Evolutionary conservation across 2,113 vertebrate species (phyloP).

Genomic region (Stictonetta naevosa): DNA sequence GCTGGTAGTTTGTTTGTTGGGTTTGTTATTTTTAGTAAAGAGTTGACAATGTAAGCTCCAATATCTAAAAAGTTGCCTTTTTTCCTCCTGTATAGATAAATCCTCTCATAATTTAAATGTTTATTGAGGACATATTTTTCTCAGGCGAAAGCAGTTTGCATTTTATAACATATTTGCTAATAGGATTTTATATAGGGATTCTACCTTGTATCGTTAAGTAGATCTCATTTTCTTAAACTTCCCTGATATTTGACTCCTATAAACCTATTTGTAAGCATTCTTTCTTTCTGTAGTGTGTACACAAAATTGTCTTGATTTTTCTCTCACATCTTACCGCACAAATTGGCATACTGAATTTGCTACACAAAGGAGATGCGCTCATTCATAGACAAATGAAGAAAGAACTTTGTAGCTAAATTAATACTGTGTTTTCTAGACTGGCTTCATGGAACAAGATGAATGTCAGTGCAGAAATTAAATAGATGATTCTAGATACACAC

Average conservation of each 20-base stretch:
- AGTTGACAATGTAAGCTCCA: neutral
- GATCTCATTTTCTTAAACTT: neutral
- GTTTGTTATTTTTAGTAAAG: neutral
- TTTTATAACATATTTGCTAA: neutral
- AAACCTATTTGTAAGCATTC: neutral
- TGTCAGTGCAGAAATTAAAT: neutral
- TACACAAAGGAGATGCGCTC: neutral
- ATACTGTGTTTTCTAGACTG: neutral
- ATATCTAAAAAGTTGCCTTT: neutral
- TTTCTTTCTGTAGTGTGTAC: neutral
- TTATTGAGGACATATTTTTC: neutral
- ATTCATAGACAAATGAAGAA: neutral
- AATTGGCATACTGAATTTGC: neutral
- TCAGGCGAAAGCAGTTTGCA: neutral
- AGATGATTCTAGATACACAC: neutral
- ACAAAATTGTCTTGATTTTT: neutral
- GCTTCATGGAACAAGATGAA: neutral
- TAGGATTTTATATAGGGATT: neutral
- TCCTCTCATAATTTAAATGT: neutral
- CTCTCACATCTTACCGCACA: rapidly evolving
- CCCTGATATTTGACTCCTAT: neutral
- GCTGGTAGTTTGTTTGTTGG: neutral
- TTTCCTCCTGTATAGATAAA: neutral
- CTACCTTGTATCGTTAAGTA: neutral
- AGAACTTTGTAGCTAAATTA: neutral